Conservation (phyloP, 2,113 vertebrate genomes). For the Neofelis nebulosa region DNA sequence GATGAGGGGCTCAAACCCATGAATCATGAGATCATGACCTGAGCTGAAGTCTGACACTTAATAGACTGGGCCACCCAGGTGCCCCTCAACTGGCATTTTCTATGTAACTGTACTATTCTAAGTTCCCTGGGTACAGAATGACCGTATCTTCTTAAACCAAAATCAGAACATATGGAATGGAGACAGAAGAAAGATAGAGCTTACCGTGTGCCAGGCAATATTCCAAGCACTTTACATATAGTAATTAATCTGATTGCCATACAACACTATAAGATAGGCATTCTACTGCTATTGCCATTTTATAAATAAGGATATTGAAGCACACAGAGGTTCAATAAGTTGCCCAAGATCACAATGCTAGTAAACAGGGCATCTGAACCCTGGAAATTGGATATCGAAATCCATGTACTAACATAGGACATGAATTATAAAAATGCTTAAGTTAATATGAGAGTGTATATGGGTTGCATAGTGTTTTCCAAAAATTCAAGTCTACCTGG, state of each 20-base stretch:
- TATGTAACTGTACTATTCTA: neutral
- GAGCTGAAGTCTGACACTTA: too few relatives aligned
- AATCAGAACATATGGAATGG: neutral
- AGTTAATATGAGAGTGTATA: neutral
- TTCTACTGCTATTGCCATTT: neutral
- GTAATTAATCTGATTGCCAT: neutral
- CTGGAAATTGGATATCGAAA: neutral
- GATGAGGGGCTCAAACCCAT: too few relatives aligned
- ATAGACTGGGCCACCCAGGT: too few relatives aligned
- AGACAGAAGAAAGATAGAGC: neutral
- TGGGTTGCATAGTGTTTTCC: neutral
- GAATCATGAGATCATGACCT: too few relatives aligned
- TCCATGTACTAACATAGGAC: neutral
- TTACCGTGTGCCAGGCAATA: neutral
- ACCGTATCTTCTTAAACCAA: neutral
- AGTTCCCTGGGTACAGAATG: neutral
- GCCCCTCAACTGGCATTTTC: neutral
- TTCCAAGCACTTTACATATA: neutral
- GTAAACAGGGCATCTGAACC: neutral
- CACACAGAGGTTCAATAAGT: neutral
- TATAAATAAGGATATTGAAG: neutral
- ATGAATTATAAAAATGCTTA: neutral
- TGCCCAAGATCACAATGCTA: neutral
- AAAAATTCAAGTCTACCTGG: neutral
- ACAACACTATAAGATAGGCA: neutral